Evolutionary conservation across 2,113 vertebrate species (phyloP).

Genomic region (Megaceryle torquata): DNA sequence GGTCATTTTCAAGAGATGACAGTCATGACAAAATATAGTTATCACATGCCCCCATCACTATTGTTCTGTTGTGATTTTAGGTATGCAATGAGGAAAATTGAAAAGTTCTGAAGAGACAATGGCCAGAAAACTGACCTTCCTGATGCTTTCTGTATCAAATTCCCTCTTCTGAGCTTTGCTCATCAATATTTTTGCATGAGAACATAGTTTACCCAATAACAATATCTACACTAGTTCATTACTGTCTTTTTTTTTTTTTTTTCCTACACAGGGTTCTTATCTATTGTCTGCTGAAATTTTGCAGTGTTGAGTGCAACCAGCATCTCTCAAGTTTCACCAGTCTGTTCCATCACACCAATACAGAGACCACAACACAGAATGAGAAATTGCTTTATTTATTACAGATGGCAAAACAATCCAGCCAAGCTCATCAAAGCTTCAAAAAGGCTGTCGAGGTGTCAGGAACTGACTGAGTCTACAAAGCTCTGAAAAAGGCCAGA

Average conservation of each 20-base stretch:
- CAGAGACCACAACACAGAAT: neutral
- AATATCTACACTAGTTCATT: neutral
- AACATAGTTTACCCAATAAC: neutral
- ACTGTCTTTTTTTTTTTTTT: neutral
- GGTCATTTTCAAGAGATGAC: neutral
- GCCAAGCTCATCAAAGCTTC: neutral
- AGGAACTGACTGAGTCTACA: neutral
- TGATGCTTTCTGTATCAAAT: neutral
- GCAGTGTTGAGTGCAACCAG: neutral
- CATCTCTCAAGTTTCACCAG: neutral
- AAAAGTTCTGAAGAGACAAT: neutral
- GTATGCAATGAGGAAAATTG: neutral
- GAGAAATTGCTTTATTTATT: neutral
- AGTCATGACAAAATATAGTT: neutral
- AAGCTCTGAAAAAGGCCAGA: neutral
- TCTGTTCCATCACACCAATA: neutral
- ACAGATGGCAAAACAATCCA: neutral
- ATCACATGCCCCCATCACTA: neutral
- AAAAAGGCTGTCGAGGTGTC: neutral
- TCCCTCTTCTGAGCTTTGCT: neutral
- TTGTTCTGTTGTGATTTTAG: neutral
- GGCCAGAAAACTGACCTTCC: neutral
- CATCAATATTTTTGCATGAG: neutral
- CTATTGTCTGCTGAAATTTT: neutral
- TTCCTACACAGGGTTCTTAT: neutral